Conservation (phyloP, 2,888 invertebrate genomes). For the Standfussiana lucernea region DNA sequence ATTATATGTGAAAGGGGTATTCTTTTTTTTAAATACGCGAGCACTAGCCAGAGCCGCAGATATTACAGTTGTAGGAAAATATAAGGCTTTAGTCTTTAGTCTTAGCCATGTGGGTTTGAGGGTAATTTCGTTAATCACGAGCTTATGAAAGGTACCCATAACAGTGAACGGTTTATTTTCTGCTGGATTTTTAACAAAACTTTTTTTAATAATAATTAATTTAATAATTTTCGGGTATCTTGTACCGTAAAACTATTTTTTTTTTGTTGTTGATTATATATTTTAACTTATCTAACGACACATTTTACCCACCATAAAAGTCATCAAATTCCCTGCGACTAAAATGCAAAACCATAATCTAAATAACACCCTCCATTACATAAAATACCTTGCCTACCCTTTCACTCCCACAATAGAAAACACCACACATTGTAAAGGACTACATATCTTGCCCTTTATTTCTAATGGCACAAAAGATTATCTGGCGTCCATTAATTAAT, state of each 20-base stretch:
- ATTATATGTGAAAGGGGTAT: no score
- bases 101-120: neutral
- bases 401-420: constrained; percentile 59
- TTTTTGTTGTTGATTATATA: neutral
- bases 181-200: neutral
- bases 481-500: constrained; percentile 78
- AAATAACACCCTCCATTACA: constrained; percentile 10
- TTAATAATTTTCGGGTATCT: neutral
- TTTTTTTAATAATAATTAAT: no score
- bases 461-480: constrained; percentile 71
- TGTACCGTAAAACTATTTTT: no score
- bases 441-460: constrained; percentile 66
- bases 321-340: neutral
- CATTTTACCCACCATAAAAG: constrained; percentile 3
- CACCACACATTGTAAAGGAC: constrained; percentile 47
- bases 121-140: neutral
- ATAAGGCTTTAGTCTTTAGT: neutral
- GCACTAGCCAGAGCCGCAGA: no score
- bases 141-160: neutral
- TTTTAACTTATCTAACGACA: neutral
- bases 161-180: neutral
- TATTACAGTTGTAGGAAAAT: neutral
- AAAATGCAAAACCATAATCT: constrained; percentile 1
- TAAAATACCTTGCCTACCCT: constrained; percentile 52
- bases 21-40: no score